Evolutionary conservation across 2,113 vertebrate genomes (phyloP).

Genomic region (Clarias macrocephalus): DNA sequence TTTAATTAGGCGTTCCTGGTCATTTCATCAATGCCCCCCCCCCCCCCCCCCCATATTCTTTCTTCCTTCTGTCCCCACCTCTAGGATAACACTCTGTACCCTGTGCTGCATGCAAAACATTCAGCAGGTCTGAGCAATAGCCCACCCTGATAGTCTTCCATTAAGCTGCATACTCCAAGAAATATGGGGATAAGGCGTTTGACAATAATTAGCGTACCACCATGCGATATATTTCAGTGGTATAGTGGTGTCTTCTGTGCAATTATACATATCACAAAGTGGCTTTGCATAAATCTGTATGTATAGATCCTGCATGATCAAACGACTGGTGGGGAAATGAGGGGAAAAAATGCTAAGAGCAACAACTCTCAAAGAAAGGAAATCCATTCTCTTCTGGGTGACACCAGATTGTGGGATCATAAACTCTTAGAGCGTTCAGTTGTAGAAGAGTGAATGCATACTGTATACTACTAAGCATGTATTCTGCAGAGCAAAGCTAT

Average conservation of each 20-base stretch:
- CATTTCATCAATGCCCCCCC: slow-evolving; percentile 87
- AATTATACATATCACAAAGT: not conserved
- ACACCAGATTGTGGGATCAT: not conserved
- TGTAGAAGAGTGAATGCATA: not conserved
- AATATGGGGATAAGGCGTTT: slow-evolving; percentile 69
- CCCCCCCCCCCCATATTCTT: slow-evolving; percentile 60
- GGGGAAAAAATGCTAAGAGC: not conserved
- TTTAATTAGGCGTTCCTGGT: slow-evolving; percentile 99
- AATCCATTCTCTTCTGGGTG: not conserved
- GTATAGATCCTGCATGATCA: not conserved
- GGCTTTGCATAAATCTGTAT: not conserved
- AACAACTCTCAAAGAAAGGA: not conserved
- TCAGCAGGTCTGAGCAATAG: not conserved
- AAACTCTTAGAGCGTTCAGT: not conserved
- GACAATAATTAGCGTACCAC: slow-evolving; percentile 61
- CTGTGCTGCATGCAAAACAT: slow-evolving; percentile 85
- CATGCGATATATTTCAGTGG: not conserved
- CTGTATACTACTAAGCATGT: not conserved
- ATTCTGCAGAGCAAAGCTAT: not conserved
- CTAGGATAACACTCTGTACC: slow-evolving; percentile 79
- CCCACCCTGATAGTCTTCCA: not conserved
- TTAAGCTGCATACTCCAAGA: slow-evolving; percentile 68
- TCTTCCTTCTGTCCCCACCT: slow-evolving; percentile 67
- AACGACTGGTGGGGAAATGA: not conserved
- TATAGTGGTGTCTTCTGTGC: not conserved